Percentiles rank a stretch among this genome's conserved stretches.
phyloP scores from a whole-genome alignment of 2,113 vertebrate species.

The Pandion haliaetus region DNA sequence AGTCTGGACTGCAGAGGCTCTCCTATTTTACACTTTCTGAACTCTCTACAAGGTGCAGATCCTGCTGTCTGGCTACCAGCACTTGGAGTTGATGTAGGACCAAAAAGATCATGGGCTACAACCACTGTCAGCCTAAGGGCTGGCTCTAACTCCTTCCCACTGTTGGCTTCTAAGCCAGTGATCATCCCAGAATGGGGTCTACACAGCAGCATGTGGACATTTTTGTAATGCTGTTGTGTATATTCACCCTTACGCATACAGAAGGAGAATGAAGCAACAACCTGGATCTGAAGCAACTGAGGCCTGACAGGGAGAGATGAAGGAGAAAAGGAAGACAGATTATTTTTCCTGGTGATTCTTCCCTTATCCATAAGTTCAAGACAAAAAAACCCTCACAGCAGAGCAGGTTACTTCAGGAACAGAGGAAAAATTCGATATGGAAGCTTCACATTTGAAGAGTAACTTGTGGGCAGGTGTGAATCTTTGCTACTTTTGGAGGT shows the following conservation, averaged over 20 bases:
- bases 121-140: not conserved
- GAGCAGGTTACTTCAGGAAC: not conserved
- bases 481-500: not conserved
- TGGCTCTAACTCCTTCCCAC: not conserved
- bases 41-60: not conserved
- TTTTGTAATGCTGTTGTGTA: not conserved
- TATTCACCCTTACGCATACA: not conserved
- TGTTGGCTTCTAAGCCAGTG: not conserved
- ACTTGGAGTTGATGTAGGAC: not conserved
- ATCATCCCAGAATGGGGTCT: not conserved
- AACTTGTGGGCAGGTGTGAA: not conserved
- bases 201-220: not conserved
- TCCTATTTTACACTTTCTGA: not conserved
- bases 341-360: not conserved
- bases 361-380: not conserved
- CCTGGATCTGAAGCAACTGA: not conserved
- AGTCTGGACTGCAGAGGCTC: not conserved
- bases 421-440: not conserved
- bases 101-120: not conserved
- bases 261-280: not conserved
- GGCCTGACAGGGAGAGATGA: not conserved
- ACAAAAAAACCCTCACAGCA: not conserved
- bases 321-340: not conserved
- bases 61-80: not conserved
- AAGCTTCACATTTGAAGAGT: not conserved